phyloP scores from a whole-genome alignment of 2,888 invertebrate genomes.

The Sepiola atlantica region DNA sequence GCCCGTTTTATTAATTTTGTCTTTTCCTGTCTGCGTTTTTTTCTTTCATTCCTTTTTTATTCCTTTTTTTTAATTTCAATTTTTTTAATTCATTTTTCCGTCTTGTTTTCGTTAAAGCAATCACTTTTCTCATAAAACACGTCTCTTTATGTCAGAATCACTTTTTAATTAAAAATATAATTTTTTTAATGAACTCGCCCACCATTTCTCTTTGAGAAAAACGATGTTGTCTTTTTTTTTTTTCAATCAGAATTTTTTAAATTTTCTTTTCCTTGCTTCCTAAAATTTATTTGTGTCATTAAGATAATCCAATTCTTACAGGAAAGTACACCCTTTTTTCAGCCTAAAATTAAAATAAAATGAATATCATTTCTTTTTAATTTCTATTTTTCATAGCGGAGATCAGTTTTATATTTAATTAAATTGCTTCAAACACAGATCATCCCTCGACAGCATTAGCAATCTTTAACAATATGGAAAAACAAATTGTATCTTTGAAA shows the following conservation, averaged over 20 bases:
- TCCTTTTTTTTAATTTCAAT: background rate
- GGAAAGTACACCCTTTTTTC: background rate
- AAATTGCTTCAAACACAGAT: background rate
- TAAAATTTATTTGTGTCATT: background rate
- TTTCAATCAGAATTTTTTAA: background rate
- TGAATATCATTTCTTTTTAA: background rate
- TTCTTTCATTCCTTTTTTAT: no score
- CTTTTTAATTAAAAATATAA: slow-evolving; percentile 19
- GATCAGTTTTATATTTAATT: slow-evolving; percentile 23
- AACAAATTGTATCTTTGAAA: no score
- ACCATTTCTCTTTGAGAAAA: background rate
- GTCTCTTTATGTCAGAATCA: background rate
- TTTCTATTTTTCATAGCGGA: background rate
- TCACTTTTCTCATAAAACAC: slow-evolving; percentile 32
- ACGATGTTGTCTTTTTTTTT: background rate
- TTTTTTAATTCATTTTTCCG: background rate
- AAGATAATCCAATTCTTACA: background rate
- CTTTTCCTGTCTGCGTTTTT: background rate
- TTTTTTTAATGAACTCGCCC: background rate
- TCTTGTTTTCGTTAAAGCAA: background rate
- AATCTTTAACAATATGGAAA: no score
- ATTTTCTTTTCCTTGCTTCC: background rate
- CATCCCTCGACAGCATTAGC: background rate
- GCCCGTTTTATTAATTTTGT: background rate
- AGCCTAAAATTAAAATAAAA: background rate